A percentile compares a stretch with the other conserved stretches of the same genome.
phyloP scores from a whole-genome alignment of 2,797 vertebrate species.

The Mus caroli region DNA sequence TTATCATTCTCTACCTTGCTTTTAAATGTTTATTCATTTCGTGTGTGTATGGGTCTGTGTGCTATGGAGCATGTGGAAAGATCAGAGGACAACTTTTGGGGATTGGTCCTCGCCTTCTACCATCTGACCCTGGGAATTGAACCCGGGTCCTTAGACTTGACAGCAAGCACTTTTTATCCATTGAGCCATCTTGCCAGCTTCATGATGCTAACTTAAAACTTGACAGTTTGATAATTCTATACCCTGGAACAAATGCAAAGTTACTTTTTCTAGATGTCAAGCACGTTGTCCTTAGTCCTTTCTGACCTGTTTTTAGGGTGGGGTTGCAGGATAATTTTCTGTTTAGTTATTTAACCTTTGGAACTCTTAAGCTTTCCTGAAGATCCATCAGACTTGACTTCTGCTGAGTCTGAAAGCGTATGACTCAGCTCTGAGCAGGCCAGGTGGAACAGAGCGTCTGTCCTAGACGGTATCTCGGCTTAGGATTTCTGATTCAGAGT shows the following conservation, averaged over 20 bases:
- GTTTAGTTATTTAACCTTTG: slow-evolving; percentile 30
- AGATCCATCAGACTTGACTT: background rate
- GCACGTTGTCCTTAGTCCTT: background rate
- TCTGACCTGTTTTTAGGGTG: background rate
- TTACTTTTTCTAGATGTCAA: background rate
- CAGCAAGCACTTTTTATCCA: background rate
- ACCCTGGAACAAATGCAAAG: background rate
- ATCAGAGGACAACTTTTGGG: background rate
- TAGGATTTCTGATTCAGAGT: slow-evolving; percentile 5
- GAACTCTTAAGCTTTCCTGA: slow-evolving; percentile 14
- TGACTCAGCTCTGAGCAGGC: slow-evolving; percentile 21
- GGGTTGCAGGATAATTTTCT: background rate
- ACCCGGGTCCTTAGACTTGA: background rate
- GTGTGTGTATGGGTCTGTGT: background rate
- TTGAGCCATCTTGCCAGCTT: background rate
- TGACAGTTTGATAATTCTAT: background rate
- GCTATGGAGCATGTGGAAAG: background rate
- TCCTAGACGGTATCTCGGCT: background rate
- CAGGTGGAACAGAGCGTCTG: background rate
- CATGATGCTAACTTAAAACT: background rate
- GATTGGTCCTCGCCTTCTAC: background rate
- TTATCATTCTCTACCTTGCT: background rate
- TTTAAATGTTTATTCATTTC: background rate
- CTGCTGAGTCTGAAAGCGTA: background rate
- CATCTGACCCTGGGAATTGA: background rate